phyloP scores from a whole-genome alignment of 2,797 vertebrate species.

The Adrianichthys oophorus region DNA sequence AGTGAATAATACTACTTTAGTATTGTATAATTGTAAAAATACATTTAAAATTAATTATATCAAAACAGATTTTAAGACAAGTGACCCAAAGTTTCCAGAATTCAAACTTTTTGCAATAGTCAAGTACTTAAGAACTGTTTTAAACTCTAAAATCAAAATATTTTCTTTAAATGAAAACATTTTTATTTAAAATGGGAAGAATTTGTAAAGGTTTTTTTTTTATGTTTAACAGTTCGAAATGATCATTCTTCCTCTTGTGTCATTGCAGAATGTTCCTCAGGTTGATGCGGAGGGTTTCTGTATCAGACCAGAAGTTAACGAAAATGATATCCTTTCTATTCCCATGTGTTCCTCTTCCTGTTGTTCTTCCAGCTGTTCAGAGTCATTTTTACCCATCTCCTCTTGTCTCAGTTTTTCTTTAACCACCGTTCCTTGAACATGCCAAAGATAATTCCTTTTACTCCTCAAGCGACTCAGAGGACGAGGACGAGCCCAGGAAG shows the following conservation, averaged over 20 bases:
- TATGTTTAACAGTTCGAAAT: background rate
- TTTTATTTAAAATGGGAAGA: too few species aligned
- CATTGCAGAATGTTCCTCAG: constrained; percentile 88
- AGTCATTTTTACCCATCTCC: background rate
- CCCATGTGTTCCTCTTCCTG: background rate
- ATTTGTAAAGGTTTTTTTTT: too few species aligned
- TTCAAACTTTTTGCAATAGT: too few species aligned
- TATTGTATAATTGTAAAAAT: too few species aligned
- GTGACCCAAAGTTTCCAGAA: too few species aligned
- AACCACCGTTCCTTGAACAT: constrained; percentile 78
- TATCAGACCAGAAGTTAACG: constrained; percentile 90
- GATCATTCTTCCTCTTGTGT: background rate
- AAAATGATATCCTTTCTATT: constrained; percentile 90
- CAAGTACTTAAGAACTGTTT: too few species aligned
- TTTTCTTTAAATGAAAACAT: too few species aligned
- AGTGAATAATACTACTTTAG: too few species aligned
- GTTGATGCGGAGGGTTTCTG: constrained; percentile 97
- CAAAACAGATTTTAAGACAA: too few species aligned
- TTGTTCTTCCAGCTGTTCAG: background rate
- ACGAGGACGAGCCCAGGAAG: constrained; percentile 92
- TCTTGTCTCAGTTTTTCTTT: constrained; percentile 41
- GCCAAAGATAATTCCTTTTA: constrained; percentile 97
- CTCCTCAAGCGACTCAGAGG: constrained; percentile 94
- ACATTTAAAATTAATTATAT: too few species aligned
- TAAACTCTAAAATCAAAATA: too few species aligned